phyloP scores from a whole-genome alignment of 2,888 invertebrate genomes.

The Ormia ochracea region DNA sequence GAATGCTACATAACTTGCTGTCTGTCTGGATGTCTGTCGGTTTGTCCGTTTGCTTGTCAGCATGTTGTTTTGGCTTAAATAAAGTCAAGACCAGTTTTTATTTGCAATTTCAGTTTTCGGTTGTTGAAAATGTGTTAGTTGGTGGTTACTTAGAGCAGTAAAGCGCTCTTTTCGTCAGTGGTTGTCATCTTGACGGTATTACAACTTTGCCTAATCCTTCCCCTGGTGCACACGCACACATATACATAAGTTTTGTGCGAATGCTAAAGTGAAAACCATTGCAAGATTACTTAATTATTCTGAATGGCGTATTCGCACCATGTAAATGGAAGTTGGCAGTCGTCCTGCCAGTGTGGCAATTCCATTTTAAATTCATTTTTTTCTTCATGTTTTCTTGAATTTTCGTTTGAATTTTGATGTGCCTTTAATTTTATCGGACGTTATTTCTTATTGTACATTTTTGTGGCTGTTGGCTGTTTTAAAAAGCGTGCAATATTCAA shows the following conservation, averaged over 20 bases:
- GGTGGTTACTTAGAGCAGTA: not conserved
- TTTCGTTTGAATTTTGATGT: slow-evolving; percentile 16
- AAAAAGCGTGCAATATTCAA: slow-evolving; percentile 48
- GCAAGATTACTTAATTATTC: slow-evolving; percentile 61
- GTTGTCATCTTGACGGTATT: slow-evolving; percentile 21
- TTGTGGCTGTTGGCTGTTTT: not conserved
- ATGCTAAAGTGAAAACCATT: slow-evolving; percentile 60
- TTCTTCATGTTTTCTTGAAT: not conserved
- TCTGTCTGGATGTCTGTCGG: not conserved
- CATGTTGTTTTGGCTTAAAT: not conserved
- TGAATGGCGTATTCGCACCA: slow-evolving; percentile 34
- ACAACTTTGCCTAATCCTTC: slow-evolving; percentile 30
- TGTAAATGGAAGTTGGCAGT: slow-evolving; percentile 1
- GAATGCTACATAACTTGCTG: not conserved
- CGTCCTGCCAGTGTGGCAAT: not conserved
- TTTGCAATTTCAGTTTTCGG: not conserved
- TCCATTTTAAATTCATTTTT: not conserved
- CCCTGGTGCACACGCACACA: not conserved
- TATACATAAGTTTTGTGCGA: slow-evolving; percentile 49
- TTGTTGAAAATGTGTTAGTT: slow-evolving; percentile 13
- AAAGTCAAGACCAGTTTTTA: slow-evolving; percentile 5
- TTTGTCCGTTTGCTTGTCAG: not conserved
- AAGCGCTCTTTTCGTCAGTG: not conserved
- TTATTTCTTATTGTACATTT: not conserved
- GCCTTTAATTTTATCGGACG: slow-evolving; percentile 51